A percentile compares a stretch with the other conserved stretches of the same genome.
These are phyloP conservation scores for Coracopsis vasa DNA, from an alignment of 2,113 vertebrate species.

Conservation along the genomic window DNA sequence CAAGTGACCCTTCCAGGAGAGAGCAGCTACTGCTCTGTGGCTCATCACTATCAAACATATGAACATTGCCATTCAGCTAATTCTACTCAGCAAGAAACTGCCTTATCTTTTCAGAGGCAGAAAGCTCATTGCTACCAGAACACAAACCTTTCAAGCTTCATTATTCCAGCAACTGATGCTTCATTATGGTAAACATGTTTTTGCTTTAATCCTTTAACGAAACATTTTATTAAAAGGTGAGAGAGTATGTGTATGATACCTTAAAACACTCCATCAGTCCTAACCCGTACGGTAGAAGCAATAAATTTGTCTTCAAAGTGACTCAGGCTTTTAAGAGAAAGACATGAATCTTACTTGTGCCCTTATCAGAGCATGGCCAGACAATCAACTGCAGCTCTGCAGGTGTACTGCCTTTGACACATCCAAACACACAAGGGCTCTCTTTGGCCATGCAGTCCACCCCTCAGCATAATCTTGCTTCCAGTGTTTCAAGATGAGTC, in stretches of 20 bases:
- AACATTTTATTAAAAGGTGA: neutral
- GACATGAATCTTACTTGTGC: neutral
- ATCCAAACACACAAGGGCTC: neutral
- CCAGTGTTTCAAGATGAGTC: neutral
- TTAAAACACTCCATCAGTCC: neutral
- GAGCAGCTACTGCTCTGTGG: neutral
- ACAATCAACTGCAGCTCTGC: neutral
- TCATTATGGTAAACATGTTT: neutral
- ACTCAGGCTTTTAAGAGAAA: neutral
- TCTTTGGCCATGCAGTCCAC: neutral
- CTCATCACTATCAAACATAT: neutral
- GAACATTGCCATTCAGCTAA: neutral
- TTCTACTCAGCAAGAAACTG: neutral
- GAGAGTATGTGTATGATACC: neutral
- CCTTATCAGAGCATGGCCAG: neutral
- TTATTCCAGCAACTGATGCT: constrained; percentile 10
- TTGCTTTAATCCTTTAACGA: constrained; percentile 8
- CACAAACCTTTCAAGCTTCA: neutral
- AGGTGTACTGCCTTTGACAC: neutral
- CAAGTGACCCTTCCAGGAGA: neutral
- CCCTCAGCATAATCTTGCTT: neutral
- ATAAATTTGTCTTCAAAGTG: neutral
- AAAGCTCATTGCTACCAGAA: neutral
- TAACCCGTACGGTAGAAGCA: neutral
- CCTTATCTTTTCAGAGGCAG: constrained; percentile 7